Evolutionary conservation across 2,888 invertebrate species (phyloP).

Genomic region (Eilema depressum): DNA sequence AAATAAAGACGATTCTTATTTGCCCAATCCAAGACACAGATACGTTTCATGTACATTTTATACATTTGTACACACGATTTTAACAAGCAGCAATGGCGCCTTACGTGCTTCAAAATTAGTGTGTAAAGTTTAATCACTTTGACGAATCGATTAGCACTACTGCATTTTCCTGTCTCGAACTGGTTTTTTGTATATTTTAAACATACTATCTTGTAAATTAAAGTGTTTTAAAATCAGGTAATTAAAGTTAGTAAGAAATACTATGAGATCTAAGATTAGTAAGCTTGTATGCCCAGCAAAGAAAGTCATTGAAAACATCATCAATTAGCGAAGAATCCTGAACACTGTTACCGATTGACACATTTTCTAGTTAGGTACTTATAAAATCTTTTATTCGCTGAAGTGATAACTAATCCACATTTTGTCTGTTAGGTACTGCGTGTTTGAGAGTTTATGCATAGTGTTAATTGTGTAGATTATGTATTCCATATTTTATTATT

Average conservation of each 20-base stretch:
- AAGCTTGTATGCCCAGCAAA: too few relatives aligned
- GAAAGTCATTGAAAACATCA: neutral
- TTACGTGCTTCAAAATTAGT: conserved; percentile 20
- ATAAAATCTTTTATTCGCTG: too few relatives aligned
- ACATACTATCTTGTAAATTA: neutral
- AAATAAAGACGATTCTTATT: conserved; percentile 16
- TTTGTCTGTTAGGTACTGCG: too few relatives aligned
- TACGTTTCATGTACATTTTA: conserved; percentile 10
- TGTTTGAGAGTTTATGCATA: too few relatives aligned
- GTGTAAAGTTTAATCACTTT: conserved; percentile 31
- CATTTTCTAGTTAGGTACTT: too few relatives aligned
- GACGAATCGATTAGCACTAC: conserved; percentile 40
- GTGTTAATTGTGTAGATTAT: too few relatives aligned
- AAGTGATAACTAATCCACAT: too few relatives aligned
- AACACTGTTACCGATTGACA: neutral
- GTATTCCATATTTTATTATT: too few relatives aligned
- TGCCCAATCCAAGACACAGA: neutral
- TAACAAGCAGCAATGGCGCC: conserved; percentile 22
- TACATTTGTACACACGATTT: conserved; percentile 20
- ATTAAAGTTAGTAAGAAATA: neutral
- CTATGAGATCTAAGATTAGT: neutral
- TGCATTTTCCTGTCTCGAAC: conserved; percentile 34
- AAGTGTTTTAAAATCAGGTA: neutral
- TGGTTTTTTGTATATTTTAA: conserved; percentile 15
- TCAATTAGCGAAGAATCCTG: neutral